Evolutionary conservation across 2,113 vertebrate genomes (phyloP), one percentile per base, ranked within the genome.

Genomic region (Pseudonaja textilis): DNA sequence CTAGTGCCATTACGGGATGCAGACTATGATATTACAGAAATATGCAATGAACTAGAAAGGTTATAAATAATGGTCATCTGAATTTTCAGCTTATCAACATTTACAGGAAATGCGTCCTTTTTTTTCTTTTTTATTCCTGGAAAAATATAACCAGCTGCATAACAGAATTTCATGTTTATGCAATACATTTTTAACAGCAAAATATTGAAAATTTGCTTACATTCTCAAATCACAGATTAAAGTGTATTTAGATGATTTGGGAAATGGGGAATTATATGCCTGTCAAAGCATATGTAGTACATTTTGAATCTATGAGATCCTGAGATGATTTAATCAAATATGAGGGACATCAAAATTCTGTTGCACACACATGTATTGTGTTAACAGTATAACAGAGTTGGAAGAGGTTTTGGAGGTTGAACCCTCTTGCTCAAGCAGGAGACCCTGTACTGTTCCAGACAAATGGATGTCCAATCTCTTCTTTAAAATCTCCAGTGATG

Each of bases 201-300:
- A 90, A 11, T 16, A 88, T 57, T 86, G 94, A 20, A 69, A 0
- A 1, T 59, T 56, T 42, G 54, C 6, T 3, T 91, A 61, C 74
- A 92, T 90, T 93, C 11, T 55, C 50, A 59, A 29, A 20, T 86
- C 39, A 91, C 2, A 42, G 39, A 91, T 45, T 0, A 89, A 64
- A 45, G 59, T 94, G 92, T 6, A 92, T 47, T 3, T 91, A 92
- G 47, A 85, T 59, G 69, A 93, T 89, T 93, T 90, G 29, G 90
- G 54, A 93, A 81, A 8, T 16, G 2, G 34, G 16, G 34, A 81
- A 39, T 1, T 81, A 18, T 47, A 87, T 93, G 16, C 42, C 39
- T 92, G 7, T 89, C 86, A 69, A 91, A 91, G 47, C 10, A 45
- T 85, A 81, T 1, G 0, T 90, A 45, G 12, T 94, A 47, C 50